Conservation (phyloP, 2,797 vertebrate species). For the Halcyon smyrnensis region DNA sequence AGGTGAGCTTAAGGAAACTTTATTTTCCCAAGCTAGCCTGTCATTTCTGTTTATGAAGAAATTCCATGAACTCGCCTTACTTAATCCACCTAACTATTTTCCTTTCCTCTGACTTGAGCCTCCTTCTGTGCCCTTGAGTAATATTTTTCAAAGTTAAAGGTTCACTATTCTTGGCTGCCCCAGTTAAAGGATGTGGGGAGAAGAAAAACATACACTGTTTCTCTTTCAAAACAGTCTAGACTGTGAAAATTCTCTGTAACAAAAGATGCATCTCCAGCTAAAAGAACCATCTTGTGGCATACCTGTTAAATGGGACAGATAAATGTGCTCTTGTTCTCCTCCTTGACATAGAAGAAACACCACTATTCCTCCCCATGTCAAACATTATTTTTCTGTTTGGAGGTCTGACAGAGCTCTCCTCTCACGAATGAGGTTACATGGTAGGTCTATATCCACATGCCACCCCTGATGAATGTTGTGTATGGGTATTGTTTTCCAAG, state of each 20-base stretch:
- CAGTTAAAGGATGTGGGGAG: background rate
- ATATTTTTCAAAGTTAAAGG: background rate
- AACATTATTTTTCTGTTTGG: background rate
- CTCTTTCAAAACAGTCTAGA: background rate
- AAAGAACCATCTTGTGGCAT: background rate
- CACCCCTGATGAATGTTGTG: background rate
- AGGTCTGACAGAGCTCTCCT: background rate
- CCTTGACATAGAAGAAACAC: background rate
- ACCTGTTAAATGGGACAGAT: background rate
- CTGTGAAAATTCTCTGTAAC: background rate
- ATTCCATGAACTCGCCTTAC: background rate
- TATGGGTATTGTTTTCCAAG: background rate
- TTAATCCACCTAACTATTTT: constrained; percentile 51
- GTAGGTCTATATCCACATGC: background rate
- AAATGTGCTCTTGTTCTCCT: background rate
- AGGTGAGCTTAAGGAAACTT: constrained; percentile 19
- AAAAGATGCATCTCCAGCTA: background rate
- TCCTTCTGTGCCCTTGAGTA: background rate
- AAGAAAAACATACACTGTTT: background rate
- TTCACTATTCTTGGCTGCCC: background rate
- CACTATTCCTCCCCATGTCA: background rate
- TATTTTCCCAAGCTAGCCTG: background rate
- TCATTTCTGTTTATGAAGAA: constrained; percentile 58
- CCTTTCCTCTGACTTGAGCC: background rate
- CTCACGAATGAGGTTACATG: background rate